A percentile compares a stretch with the other conserved stretches of the same genome.
phyloP scores from a whole-genome alignment of 2,888 invertebrate species.

The Hirtodrosophila cameraria region DNA sequence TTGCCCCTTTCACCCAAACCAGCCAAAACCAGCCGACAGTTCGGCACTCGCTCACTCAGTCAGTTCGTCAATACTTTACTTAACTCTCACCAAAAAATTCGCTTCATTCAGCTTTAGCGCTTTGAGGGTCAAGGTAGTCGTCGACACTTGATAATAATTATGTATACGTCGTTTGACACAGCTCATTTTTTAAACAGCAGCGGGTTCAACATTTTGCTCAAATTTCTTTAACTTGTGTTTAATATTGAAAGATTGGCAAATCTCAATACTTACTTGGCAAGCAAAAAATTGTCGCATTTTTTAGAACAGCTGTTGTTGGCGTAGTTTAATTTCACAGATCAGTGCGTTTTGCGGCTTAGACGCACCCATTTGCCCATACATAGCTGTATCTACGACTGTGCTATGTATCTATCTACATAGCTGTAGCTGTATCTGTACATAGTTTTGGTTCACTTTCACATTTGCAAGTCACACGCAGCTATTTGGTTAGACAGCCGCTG shows the following conservation, averaged over 20 bases:
- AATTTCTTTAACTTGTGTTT: too few species aligned
- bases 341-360: conserved; percentile 72
- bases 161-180: conserved; percentile 38
- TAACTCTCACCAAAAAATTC: conserved; percentile 30
- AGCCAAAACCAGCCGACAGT: conserved; percentile 1
- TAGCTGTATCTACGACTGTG: conserved; percentile 1
- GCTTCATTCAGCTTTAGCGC: conserved; percentile 28
- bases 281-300: conserved; percentile 19
- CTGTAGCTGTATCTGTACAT: not conserved
- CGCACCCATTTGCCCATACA: conserved; percentile 53
- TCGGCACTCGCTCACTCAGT: conserved; percentile 16
- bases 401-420: not conserved
- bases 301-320: conserved; percentile 30
- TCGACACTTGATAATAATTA: conserved; percentile 61
- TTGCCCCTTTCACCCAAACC: conserved; percentile 23
- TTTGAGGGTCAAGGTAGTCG: conserved; percentile 67
- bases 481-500: conserved; percentile 44
- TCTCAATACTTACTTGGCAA: not conserved
- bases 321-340: conserved; percentile 81
- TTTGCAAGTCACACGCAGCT: conserved; percentile 43
- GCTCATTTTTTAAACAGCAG: not conserved
- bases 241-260: too few species aligned
- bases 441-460: conserved; percentile 39
- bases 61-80: conserved; percentile 44
- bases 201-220: not conserved